These are phyloP conservation scores for Parauchenoglanis ngamensis DNA, from an alignment of 2,797 vertebrate species.

Conservation along the genomic window DNA sequence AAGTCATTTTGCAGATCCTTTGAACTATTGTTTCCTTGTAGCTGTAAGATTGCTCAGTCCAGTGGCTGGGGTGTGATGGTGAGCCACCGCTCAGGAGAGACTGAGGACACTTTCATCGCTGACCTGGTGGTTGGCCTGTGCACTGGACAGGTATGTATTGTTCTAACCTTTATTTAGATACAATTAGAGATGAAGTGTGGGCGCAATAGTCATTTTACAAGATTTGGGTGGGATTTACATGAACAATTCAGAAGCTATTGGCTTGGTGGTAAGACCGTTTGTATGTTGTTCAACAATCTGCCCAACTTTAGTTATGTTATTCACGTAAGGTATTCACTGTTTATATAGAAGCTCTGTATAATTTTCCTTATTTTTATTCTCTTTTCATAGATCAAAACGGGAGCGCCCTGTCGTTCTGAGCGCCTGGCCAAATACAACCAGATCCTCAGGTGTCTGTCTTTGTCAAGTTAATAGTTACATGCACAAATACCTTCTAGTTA, in stretches of 20 bases:
- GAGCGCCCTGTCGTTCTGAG: conserved; percentile 94
- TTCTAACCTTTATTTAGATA: conserved; percentile 1
- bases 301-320: neutral
- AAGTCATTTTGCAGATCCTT: neutral
- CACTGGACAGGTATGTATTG: conserved; percentile 86
- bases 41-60: conserved; percentile 94
- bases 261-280: neutral
- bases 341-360: neutral
- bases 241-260: neutral
- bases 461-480: neutral
- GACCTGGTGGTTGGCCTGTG: conserved; percentile 95
- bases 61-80: conserved; percentile 98
- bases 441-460: conserved; percentile 81
- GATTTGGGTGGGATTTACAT: neutral
- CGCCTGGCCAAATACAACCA: conserved; percentile 98
- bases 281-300: neutral
- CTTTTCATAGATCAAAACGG: conserved; percentile 89
- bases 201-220: neutral
- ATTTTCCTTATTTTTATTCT: neutral
- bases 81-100: conserved; percentile 95
- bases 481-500: neutral
- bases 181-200: neutral
- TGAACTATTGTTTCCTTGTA: conserved; percentile 54
- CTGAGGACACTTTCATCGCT: conserved; percentile 96
- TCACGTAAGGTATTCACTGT: neutral